phyloP scores from a whole-genome alignment of 1,140 invertebrate species.

The Polyergus mexicanus region DNA sequence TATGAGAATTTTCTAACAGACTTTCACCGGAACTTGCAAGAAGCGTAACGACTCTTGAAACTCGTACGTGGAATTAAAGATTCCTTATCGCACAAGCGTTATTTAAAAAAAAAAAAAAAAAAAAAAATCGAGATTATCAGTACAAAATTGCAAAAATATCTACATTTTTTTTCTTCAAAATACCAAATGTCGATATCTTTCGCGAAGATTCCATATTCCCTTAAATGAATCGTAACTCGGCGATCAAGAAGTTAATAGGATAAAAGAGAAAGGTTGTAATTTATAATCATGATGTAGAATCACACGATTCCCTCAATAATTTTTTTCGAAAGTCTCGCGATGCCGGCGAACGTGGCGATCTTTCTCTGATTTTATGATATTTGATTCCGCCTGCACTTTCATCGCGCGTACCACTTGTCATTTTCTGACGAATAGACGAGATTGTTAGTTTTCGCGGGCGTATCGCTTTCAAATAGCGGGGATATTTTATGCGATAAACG shows the following conservation, averaged over 20 bases:
- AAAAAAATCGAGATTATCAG: neutral
- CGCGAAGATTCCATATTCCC: neutral
- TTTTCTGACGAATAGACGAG: neutral
- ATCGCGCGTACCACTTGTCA: neutral
- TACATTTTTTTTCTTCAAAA: neutral
- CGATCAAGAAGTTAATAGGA: neutral
- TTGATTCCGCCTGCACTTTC: slow-evolving; percentile 19
- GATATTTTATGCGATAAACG: slow-evolving; percentile 14
- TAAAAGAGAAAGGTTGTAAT: neutral
- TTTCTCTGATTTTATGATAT: neutral
- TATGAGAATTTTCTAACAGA: neutral
- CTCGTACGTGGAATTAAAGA: neutral
- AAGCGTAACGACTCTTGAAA: neutral
- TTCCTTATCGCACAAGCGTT: neutral
- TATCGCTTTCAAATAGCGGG: slow-evolving; percentile 13
- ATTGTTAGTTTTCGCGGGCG: neutral
- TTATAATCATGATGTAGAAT: neutral
- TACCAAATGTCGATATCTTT: neutral
- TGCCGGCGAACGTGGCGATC: neutral
- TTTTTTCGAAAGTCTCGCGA: slow-evolving; percentile 12
- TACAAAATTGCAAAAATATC: neutral
- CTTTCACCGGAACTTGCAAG: slow-evolving; percentile 14
- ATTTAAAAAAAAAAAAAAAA: neutral
- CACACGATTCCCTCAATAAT: neutral
- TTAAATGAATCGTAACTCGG: neutral